Evolutionary conservation across 37 sponge, comb jelly and placozoan genomes (phyloP).

Genomic region (Theonella swinhoei): DNA sequence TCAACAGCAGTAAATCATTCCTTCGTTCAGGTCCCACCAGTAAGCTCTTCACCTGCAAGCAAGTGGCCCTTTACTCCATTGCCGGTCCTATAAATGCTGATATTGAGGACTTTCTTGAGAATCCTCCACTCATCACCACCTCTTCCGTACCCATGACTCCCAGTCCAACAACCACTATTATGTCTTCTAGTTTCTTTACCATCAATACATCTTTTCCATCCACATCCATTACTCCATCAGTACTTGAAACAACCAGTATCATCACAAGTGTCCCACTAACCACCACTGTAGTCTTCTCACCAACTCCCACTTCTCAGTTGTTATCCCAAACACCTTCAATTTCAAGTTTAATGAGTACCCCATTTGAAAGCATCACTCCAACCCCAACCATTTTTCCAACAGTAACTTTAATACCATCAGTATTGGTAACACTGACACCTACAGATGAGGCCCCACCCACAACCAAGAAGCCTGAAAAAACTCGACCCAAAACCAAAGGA

Average conservation of each 20-base stretch:
- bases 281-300: background rate
- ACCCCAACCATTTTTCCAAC: background rate
- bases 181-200: background rate
- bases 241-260: background rate
- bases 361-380: background rate
- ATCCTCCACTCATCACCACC: background rate
- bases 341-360: background rate
- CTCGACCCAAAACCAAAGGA: background rate
- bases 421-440: background rate
- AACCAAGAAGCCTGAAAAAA: background rate
- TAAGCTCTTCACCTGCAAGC: background rate
- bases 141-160: background rate
- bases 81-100: background rate
- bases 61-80: conserved; percentile 13
- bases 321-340: background rate
- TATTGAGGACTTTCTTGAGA: background rate
- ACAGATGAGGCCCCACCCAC: background rate
- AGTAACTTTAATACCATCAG: background rate
- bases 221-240: too few relatives aligned
- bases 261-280: background rate
- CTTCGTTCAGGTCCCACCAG: background rate
- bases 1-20: background rate
- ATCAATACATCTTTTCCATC: background rate
- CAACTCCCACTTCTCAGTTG: background rate
- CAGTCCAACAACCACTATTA: background rate